Percentiles rank a stretch among this genome's conserved stretches.
Evolutionary conservation across 2,888 invertebrate genomes (phyloP).

Genomic region (Ommatoiulus sabulosus): DNA sequence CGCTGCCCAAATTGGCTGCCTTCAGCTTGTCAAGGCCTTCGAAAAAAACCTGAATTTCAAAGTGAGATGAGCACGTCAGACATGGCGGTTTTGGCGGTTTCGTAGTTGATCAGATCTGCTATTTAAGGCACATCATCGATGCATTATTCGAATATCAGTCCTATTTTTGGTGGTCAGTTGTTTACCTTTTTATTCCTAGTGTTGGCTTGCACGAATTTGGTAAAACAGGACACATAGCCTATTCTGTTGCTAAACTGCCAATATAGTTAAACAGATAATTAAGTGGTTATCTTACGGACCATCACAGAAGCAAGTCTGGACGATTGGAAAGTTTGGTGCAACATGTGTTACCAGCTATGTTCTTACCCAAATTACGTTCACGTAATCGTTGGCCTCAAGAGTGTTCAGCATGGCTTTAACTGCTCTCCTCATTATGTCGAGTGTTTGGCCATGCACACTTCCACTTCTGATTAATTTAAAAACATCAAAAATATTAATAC

Average conservation of each 20-base stretch:
- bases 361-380: conserved; percentile 65
- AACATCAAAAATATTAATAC: not conserved
- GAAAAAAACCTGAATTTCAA: not conserved
- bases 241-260: conserved; percentile 65
- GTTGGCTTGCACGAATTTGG: conserved; percentile 69
- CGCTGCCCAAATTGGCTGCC: conserved; percentile 68
- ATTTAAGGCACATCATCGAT: not conserved
- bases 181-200: conserved; percentile 68
- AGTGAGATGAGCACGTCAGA: not conserved
- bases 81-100: not conserved
- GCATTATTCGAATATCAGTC: not conserved
- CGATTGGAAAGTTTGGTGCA: not conserved
- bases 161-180: not conserved
- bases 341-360: not conserved
- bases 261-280: not conserved
- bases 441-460: conserved; percentile 70
- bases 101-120: not conserved
- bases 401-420: conserved; percentile 70
- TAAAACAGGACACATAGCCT: conserved; percentile 66
- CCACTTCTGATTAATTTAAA: conserved; percentile 63
- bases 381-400: conserved; percentile 70
- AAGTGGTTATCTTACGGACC: not conserved
- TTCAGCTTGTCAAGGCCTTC: conserved; percentile 66
- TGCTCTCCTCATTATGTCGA: conserved; percentile 70
- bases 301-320: too few species aligned